Base-by-base conservation (phyloP, 2,888 invertebrate species). In the Thymelicus acteon region DNA sequence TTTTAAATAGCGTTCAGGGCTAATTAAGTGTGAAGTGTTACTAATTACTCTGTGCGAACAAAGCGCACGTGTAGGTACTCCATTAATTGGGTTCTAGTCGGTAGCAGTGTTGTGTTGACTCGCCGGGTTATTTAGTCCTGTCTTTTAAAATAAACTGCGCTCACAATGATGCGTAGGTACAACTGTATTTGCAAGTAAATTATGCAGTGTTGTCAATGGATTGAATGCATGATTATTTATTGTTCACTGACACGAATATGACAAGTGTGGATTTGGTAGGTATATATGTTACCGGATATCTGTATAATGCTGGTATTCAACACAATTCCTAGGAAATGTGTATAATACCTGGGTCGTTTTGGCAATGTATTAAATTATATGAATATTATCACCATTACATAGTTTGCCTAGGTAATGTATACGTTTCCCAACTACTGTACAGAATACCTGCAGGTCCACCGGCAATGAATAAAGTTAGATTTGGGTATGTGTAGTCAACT, bases 1-100 rank as follows among this genome's bases (percentile, higher is more conserved):
- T 69, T 69, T 69, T 69, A 69, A 69, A 64, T 54, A 63, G 39
- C 48, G 63, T 69, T 64, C 63, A 60, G 58, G 62, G 48, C 69
- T 69, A 63, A 70, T 64, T 70, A 70, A 64, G 60, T 70, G 64
- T 64, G 64, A 70, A 70, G 70, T 48, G 64, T 10, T 60, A 52
- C 70, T 64, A 70, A 70, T 70, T 64, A 58, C 69, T 58, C 62
- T 58, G 52, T 49, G 15, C 60, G 61, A 68, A 68, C 62, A 63
- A 62, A 31, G 57, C 52, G 44, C 63, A 64, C 63, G 62, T 69
- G 63, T n/a, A n/a, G n/a, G n/a, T 69, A 69, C 63, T 64, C 60
- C 52, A 65, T 65, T n/a, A n/a, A n/a, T 70, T 64, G 6, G 49
- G 49, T 44, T 40, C 37, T 61, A 67, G 48, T 63, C 2, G 47